These are phyloP conservation scores for Polylopha cassiicola DNA, from an alignment of 2,888 invertebrate genomes.

Conservation along the genomic window DNA sequence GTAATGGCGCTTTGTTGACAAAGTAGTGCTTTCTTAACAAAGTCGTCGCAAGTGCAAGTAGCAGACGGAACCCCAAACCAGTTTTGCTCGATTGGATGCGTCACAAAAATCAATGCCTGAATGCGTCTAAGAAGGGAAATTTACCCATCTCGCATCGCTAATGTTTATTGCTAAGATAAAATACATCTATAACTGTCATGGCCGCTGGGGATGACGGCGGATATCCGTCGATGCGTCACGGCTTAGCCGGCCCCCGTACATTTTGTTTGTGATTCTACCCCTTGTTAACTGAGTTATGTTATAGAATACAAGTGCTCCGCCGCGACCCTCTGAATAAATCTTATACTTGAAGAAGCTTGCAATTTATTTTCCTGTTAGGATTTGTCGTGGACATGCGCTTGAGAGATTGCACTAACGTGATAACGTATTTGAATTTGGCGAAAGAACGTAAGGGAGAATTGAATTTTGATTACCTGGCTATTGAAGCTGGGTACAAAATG, in stretches of 20 bases:
- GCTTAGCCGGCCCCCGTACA: constrained; percentile 42
- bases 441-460: no score
- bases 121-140: constrained; percentile 17
- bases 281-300: constrained; percentile 63
- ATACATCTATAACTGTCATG: constrained; percentile 64
- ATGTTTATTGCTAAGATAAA: constrained; percentile 46
- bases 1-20: no score
- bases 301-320: constrained; percentile 55
- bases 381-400: constrained; percentile 20
- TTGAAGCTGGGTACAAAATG: constrained; percentile 2
- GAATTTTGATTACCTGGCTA: no score
- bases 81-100: constrained; percentile 4
- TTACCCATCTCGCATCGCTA: constrained; percentile 30
- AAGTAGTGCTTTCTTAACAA: no score
- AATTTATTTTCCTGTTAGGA: constrained; percentile 27
- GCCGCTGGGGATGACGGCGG: constrained; percentile 45
- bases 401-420: constrained; percentile 5
- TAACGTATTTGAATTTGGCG: constrained; percentile 5
- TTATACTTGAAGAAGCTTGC: constrained; percentile 44
- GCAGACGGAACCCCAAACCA: no score
- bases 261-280: constrained; percentile 52
- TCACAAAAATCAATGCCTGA: constrained; percentile 18
- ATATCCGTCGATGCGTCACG: constrained; percentile 66
- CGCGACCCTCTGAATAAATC: constrained; percentile 63
- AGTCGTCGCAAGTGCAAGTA: no score